phyloP scores from a whole-genome alignment of 1,140 invertebrate genomes.

The Antheraea pernyi region DNA sequence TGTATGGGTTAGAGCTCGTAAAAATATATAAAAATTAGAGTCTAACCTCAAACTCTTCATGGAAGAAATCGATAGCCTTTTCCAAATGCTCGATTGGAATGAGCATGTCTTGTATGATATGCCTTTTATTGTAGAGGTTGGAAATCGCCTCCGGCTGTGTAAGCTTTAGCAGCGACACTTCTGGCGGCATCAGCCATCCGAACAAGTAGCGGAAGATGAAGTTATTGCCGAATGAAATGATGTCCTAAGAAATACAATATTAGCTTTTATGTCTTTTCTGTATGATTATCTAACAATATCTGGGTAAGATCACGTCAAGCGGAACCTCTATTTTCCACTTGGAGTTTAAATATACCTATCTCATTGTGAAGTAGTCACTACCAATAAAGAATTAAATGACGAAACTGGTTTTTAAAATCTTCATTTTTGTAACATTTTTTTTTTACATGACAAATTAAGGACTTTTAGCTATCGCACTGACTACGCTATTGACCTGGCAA shows the following conservation, averaged over 20 bases:
- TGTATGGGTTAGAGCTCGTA: background rate
- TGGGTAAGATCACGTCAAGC: too few species aligned
- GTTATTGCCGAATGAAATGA: conserved; percentile 93
- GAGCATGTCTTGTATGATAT: conserved; percentile 93
- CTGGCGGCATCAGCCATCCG: conserved; percentile 91
- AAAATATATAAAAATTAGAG: background rate
- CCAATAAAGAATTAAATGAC: too few species aligned
- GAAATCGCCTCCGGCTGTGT: conserved; percentile 88
- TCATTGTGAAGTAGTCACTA: too few species aligned
- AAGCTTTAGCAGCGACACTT: conserved; percentile 90
- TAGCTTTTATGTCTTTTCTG: too few species aligned
- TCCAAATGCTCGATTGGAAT: conserved; percentile 84
- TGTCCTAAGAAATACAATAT: conserved; percentile 80
- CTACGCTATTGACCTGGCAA: too few species aligned
- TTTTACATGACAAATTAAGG: too few species aligned
- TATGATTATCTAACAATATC: too few species aligned
- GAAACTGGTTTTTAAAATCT: too few species aligned
- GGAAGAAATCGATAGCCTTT: conserved; percentile 82
- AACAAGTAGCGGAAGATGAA: conserved; percentile 85
- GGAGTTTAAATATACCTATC: too few species aligned
- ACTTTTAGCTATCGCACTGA: too few species aligned
- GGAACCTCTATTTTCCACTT: too few species aligned
- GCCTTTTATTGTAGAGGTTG: conserved; percentile 87
- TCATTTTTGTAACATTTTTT: too few species aligned
- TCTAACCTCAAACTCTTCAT: conserved; percentile 84